Evolutionary conservation across 2,888 invertebrate species (phyloP).

Genomic region (Corythucha ciliata): DNA sequence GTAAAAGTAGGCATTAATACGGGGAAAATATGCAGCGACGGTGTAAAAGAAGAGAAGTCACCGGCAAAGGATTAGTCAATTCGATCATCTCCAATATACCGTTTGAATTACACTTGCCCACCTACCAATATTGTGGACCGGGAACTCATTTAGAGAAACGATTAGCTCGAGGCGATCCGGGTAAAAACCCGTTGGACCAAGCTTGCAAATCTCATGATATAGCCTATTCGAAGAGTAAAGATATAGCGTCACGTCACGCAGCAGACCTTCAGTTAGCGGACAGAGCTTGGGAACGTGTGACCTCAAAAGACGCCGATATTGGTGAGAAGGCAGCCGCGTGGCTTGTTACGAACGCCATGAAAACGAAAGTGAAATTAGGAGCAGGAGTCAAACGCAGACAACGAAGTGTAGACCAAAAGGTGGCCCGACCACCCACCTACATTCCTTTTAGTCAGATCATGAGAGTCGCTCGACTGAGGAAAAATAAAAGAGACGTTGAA

Average conservation of each 20-base stretch:
- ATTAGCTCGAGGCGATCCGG: conserved; percentile 38
- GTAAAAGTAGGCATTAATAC: no score
- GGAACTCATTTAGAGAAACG: conserved; percentile 29
- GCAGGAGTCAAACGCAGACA: no score
- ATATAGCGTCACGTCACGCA: conserved; percentile 16
- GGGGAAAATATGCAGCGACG: no score
- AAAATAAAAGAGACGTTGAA: background rate
- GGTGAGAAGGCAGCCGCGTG: conserved; percentile 25
- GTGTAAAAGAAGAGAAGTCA: no score
- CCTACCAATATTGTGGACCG: conserved; percentile 19
- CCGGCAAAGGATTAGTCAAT: conserved; percentile 8
- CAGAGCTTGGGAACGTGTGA: conserved; percentile 25
- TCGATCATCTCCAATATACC: conserved; percentile 2
- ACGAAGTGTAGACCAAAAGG: no score
- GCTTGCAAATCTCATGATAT: conserved; percentile 40
- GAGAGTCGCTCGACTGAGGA: background rate
- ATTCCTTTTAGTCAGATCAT: background rate
- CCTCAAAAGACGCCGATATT: conserved; percentile 20
- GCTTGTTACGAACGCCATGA: conserved; percentile 28
- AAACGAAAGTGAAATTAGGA: conserved; percentile 28
- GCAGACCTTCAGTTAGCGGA: conserved; percentile 20
- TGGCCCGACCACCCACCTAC: no score
- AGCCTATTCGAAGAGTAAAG: conserved; percentile 34
- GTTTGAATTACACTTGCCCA: conserved; percentile 19
- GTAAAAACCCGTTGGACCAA: conserved; percentile 38